Evolutionary conservation across 2,888 invertebrate species (phyloP), one percentile per base, ranked within the genome.

Genomic region (Temnothorax rugatulus): DNA sequence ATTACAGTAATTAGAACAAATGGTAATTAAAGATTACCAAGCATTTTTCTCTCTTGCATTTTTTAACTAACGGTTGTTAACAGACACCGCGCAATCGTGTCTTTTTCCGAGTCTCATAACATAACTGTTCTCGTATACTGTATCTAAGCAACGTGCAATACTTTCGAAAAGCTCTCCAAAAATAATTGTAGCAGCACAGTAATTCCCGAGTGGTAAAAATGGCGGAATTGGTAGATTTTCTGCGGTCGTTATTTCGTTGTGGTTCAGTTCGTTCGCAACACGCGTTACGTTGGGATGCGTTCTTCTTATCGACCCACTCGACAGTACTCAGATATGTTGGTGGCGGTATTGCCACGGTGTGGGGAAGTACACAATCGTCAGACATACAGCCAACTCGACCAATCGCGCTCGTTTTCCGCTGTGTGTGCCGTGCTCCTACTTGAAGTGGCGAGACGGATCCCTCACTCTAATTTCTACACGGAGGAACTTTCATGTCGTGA

Each of bases 381-480:
- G 81, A 91, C 83, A 81, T 87, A 87, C 85, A 86, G 9, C 52
- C 84, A 85, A 82, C 83, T 79, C 87, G 87, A 88, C 89, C 86
- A 90, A 89, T 90, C 87, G 85, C 77, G 87, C 87, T 89, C 87
- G 89, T 90, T 83, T 87, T 85, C 79, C 73, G 63, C 84, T 79
- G 73, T 83, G 83, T 84, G 85, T 68, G 83, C 66, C 77, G 81
- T 85, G 44, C 75, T 84, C 79, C 84, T 87, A 86, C 87, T 90
- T 88, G 76, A 88, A 90, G 86, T 88, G 87, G 86, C 88, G 85
- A 89, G 88, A 90, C 87, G 84, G 87, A 90, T 90, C 81, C 87
- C 86, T 90, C 84, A 83, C 86, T 87, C 89, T 89, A 89, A 90
- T 89, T 90, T 90, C 87, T 86, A 84, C 88, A 85, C 85, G 88